Percentiles rank a stretch among this genome's conserved stretches.
Conservation (phyloP, 1,140 invertebrate species). For the Globodera rostochiensis region DNA sequence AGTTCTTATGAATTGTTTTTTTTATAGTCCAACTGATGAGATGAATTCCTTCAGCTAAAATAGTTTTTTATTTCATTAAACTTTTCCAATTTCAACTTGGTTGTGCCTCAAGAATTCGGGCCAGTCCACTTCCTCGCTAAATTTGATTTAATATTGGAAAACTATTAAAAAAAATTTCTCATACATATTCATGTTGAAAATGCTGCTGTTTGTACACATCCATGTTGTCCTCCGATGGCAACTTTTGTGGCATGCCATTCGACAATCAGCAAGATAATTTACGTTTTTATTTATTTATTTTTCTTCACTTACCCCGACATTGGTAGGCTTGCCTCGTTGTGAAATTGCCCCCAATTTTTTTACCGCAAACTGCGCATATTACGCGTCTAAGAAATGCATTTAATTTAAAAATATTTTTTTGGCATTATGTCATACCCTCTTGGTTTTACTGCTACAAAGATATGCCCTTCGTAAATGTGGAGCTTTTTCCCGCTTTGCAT, state of each 20-base stretch:
- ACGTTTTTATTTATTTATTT: not conserved
- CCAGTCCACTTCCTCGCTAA: slow-evolving; percentile 29
- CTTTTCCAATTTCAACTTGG: not conserved
- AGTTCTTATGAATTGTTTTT: not conserved
- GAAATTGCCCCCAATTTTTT: slow-evolving; percentile 25
- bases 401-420: not conserved
- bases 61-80: not conserved
- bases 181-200: slow-evolving; percentile 18
- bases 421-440: slow-evolving; percentile 1
- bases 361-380: slow-evolving; percentile 26
- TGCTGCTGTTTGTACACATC: slow-evolving; percentile 16
- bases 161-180: not conserved
- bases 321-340: slow-evolving; percentile 21
- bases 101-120: slow-evolving; percentile 25
- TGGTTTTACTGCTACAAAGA: slow-evolving; percentile 24
- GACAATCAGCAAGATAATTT: slow-evolving; percentile 2
- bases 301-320: slow-evolving; percentile 13
- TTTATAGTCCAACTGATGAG: slow-evolving; percentile 5
- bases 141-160: not conserved
- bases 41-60: slow-evolving; percentile 9
- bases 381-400: not conserved
- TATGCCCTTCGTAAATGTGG: slow-evolving; percentile 18
- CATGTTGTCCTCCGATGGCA: slow-evolving; percentile 21
- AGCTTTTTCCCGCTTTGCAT: slow-evolving; percentile 31
- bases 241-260: slow-evolving; percentile 27